A percentile compares a stretch with the other conserved stretches of the same genome.
Conservation (phyloP, 2,797 vertebrate genomes). For the Limnodromus scolopaceus region DNA sequence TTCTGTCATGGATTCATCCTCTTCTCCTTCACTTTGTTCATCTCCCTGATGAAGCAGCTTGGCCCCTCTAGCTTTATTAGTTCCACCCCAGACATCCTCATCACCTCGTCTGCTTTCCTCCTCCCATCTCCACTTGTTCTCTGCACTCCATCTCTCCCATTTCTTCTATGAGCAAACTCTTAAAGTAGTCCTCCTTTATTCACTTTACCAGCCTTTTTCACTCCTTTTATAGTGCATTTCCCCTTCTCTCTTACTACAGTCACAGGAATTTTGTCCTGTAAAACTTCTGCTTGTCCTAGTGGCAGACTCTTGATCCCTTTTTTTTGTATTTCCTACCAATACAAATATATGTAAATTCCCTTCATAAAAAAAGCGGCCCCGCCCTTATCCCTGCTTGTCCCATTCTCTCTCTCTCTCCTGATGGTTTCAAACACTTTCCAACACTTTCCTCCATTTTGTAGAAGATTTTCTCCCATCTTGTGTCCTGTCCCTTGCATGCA, state of each 20-base stretch:
- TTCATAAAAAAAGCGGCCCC: background rate
- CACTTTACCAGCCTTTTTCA: background rate
- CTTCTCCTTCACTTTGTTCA: background rate
- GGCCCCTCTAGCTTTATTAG: background rate
- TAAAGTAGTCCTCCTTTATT: background rate
- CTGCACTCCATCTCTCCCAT: background rate
- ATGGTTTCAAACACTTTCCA: background rate
- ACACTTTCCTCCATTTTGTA: background rate
- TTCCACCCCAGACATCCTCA: background rate
- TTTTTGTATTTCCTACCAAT: background rate
- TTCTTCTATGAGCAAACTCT: background rate
- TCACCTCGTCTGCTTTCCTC: background rate
- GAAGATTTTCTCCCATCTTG: background rate
- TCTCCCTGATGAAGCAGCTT: background rate
- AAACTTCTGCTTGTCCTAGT: background rate
- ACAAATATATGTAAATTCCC: background rate
- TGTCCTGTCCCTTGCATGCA: background rate
- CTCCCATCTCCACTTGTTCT: background rate
- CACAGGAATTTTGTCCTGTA: background rate
- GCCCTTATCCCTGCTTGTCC: background rate
- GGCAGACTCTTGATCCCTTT: background rate
- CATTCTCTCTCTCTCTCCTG: background rate
- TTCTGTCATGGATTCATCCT: background rate
- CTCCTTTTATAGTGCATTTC: background rate
- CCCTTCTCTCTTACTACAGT: background rate